These are phyloP conservation scores for Potamilus streckersoni DNA, from an alignment of 1,140 invertebrate genomes.

Conservation along the genomic window DNA sequence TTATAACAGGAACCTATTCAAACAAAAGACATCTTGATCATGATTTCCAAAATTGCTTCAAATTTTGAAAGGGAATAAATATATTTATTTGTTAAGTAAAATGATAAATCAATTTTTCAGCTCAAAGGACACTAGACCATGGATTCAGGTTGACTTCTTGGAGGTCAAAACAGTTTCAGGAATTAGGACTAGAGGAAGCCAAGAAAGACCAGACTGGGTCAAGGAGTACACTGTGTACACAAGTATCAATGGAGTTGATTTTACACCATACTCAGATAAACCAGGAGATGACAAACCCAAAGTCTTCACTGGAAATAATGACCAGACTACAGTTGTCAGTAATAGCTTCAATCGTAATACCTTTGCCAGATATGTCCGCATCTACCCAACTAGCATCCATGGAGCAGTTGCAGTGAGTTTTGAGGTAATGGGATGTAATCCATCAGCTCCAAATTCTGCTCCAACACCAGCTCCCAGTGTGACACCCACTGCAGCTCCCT, in stretches of 20 bases:
- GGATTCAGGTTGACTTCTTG: slow-evolving; percentile 59
- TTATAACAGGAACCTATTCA: too few species aligned
- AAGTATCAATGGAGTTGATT: slow-evolving; percentile 54
- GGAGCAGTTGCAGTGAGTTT: slow-evolving; percentile 33
- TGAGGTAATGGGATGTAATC: slow-evolving; percentile 46
- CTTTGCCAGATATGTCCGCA: slow-evolving; percentile 37
- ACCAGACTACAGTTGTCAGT: slow-evolving; percentile 24
- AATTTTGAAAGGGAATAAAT: too few species aligned
- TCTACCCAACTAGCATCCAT: slow-evolving; percentile 27
- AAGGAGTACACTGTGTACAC: slow-evolving; percentile 54
- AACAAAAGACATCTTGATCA: too few species aligned
- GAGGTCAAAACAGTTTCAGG: slow-evolving; percentile 63
- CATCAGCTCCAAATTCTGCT: slow-evolving; percentile 22
- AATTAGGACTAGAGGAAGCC: slow-evolving; percentile 40
- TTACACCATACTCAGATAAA: slow-evolving; percentile 35
- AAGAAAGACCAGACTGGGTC: slow-evolving; percentile 54
- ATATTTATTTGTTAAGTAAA: too few species aligned
- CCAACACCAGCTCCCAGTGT: slow-evolving; percentile 9
- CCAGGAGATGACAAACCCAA: slow-evolving; percentile 21
- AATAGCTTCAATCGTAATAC: slow-evolving; percentile 39
- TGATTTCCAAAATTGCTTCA: too few species aligned
- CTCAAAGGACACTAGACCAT: slow-evolving; percentile 24
- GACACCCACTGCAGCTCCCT: too few species aligned
- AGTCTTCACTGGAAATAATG: slow-evolving; percentile 39
- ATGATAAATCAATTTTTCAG: too few species aligned